Percentiles rank a stretch among this genome's conserved stretches.
Evolutionary conservation across 1,140 invertebrate species (phyloP).

Genomic region (Ostrea edulis): DNA sequence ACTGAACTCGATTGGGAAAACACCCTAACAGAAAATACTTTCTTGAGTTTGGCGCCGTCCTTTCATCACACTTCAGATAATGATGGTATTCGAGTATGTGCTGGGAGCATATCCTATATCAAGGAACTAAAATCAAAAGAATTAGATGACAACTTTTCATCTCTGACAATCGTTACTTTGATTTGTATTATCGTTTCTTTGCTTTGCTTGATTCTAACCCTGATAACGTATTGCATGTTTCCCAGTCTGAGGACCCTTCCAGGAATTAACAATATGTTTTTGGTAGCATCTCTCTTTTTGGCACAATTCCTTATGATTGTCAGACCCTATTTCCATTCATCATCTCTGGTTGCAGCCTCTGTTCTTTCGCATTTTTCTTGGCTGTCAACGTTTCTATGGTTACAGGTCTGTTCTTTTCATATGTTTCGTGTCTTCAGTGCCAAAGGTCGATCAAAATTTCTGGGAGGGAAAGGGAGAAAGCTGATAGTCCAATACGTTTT

Average conservation of each 20-base stretch:
- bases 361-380: constrained; percentile 2
- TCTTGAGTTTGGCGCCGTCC: not conserved
- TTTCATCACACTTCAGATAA: not conserved
- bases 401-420: constrained; percentile 62
- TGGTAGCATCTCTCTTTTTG: constrained; percentile 61
- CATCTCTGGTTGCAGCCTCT: no score
- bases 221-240: constrained; percentile 65
- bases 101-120: not conserved
- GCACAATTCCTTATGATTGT: constrained; percentile 54
- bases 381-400: constrained; percentile 48
- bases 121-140: not conserved
- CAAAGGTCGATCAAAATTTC: not conserved
- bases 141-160: not conserved
- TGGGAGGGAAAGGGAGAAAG: not conserved
- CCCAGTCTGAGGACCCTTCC: constrained; percentile 63
- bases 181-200: constrained; percentile 58
- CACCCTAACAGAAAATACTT: not conserved
- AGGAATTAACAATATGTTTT: constrained; percentile 66
- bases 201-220: constrained; percentile 58
- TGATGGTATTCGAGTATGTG: not conserved
- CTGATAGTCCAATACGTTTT: not conserved
- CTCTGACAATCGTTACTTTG: constrained; percentile 31
- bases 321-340: not conserved
- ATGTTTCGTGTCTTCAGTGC: constrained; percentile 55
- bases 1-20: not conserved